Evolutionary conservation across 2,113 vertebrate species (phyloP), one percentile per base, ranked within the genome.

Genomic region (Raja brachyura): DNA sequence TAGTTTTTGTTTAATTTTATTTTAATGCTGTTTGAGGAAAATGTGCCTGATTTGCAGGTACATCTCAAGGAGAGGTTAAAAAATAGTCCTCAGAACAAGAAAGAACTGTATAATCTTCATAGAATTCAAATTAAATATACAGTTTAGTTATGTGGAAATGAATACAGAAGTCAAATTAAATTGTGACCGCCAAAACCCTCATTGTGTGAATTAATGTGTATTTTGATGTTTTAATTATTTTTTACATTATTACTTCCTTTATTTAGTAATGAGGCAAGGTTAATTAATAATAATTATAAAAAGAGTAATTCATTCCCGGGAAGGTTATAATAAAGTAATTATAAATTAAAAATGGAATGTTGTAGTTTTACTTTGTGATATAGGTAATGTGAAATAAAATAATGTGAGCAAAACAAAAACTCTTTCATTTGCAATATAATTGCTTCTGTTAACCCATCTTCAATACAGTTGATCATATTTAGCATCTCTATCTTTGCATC

Each of bases 381-480:
- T 98, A 99, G 98, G 99, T 98, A 99, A 99, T 98, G 97, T 97
- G 97, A 99, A 99, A 99, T 98, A 99, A 99, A 99, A 99, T 98
- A 99, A 98, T 99, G 99, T 98, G 98, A 99, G 98, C 98, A 97
- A 98, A 97, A 98, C 39, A 48, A 98, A 98, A 98, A 99, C 98
- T 99, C 98, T 98, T 99, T 99, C 98, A 99, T 99, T 98, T 98
- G 98, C 97, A 98, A 98, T 99, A 99, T 99, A 99, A 99, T 99
- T 98, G 98, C 98, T 98, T 99, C 98, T 98, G 98, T 86, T 99
- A 98, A 98, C 98, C 98, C 98, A 98, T 99, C 98, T 98, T 99
- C 98, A 97, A 97, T 97, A 97, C 97, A 98, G 98, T 99, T 99
- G 99, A 99, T 99, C 99, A 99, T 98, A 99, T 99, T 97, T 97